Evolutionary conservation across 2,888 invertebrate genomes (phyloP).

Genomic region (Nematopogon swammerdamellus): DNA sequence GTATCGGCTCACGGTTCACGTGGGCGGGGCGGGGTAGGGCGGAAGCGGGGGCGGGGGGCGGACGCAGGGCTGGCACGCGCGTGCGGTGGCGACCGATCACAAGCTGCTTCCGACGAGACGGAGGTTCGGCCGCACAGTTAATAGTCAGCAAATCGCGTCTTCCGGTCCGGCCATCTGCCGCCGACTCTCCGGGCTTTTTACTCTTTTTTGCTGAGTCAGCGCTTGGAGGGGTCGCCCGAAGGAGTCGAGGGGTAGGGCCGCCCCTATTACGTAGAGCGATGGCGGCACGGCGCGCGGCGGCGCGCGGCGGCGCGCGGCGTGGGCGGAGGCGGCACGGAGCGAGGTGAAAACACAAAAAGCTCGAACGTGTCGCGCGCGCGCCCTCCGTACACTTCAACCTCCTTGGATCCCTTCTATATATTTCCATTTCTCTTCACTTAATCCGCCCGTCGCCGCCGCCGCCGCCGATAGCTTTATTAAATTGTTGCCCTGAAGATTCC

Average conservation of each 20-base stretch:
- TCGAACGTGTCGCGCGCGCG: not conserved
- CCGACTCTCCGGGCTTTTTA: not conserved
- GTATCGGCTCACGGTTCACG: no score
- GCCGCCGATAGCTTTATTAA: no score
- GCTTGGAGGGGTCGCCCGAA: no score
- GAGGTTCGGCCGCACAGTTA: not conserved
- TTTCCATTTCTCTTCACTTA: not conserved
- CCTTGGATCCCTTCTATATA: not conserved
- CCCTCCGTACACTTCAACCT: no score
- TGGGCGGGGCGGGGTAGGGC: no score
- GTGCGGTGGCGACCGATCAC: no score
- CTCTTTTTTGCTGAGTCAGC: not conserved
- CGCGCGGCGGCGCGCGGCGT: no score
- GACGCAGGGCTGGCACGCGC: no score
- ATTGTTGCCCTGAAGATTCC: no score
- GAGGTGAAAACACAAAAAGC: not conserved
- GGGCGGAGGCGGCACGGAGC: not conserved
- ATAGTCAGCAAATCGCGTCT: not conserved
- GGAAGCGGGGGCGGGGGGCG: no score
- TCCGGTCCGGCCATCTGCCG: not conserved
- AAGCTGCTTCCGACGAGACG: not conserved
- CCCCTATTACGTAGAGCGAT: not conserved
- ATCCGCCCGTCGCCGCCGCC: no score
- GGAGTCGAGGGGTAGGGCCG: no score
- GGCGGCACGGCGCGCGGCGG: not conserved